Percentiles rank a stretch among this genome's conserved stretches.
Conservation (phyloP, 2,797 vertebrate genomes). For the Gorsachius magnificus region DNA sequence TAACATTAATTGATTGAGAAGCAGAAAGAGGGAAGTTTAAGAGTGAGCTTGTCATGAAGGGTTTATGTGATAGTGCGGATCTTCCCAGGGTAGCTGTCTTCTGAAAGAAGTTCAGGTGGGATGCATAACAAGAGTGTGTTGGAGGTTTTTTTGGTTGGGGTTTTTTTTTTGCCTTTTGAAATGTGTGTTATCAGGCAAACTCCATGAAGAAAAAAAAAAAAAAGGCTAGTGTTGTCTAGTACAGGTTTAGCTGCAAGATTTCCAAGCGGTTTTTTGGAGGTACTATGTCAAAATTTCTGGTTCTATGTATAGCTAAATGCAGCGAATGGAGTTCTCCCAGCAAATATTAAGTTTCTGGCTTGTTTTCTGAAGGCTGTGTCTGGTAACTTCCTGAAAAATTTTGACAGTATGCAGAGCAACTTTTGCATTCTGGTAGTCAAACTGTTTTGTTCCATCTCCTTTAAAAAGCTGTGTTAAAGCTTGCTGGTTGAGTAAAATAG, state of each 20-base stretch:
- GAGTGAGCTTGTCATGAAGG: background rate
- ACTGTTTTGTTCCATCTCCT: background rate
- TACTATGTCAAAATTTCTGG: background rate
- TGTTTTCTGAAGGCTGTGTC: background rate
- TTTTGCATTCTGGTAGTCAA: background rate
- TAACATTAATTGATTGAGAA: background rate
- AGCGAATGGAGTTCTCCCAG: background rate
- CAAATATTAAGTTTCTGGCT: background rate
- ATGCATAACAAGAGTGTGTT: background rate
- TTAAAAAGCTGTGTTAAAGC: background rate
- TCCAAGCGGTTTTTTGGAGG: background rate
- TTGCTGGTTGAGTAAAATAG: background rate
- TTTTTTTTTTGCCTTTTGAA: background rate
- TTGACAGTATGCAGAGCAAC: background rate
- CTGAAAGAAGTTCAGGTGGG: background rate
- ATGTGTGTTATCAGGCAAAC: background rate
- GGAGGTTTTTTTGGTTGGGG: background rate
- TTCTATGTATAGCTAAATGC: background rate
- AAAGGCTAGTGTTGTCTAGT: background rate
- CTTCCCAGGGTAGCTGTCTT: background rate
- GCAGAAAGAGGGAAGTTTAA: background rate
- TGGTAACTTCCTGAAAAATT: background rate
- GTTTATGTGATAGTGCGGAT: background rate
- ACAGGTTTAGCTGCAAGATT: background rate
- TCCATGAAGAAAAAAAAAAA: background rate